Percentiles rank a stretch among this genome's conserved stretches.
These are phyloP conservation scores for Cynopterus brachyotis DNA, from an alignment of 2,113 vertebrate species.

Conservation along the genomic window DNA sequence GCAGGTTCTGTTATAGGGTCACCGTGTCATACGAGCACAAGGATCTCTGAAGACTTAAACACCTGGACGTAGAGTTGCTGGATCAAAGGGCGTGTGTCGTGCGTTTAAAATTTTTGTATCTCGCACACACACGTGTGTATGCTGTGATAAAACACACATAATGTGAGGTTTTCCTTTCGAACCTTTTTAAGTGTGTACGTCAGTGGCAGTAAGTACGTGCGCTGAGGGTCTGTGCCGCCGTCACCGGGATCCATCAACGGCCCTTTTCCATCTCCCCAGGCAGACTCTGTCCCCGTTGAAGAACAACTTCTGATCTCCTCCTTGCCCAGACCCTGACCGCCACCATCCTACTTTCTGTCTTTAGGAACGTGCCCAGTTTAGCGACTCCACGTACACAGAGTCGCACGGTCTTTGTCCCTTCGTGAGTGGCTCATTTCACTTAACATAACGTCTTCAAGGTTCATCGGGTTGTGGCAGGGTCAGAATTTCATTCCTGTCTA, in stretches of 20 bases:
- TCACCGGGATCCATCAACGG: neutral
- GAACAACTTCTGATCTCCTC: neutral
- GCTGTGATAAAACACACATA: neutral
- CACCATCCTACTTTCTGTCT: neutral
- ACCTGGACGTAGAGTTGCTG: neutral
- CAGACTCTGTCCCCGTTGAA: neutral
- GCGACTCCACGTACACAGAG: accelerated
- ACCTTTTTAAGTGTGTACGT: neutral
- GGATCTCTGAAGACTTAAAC: neutral
- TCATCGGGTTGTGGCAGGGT: neutral
- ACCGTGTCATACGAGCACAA: neutral
- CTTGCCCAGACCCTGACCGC: neutral
- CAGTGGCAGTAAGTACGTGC: neutral
- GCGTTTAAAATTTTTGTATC: neutral
- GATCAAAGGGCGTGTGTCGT: neutral
- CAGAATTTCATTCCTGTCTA: neutral
- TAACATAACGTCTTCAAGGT: neutral
- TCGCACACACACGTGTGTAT: neutral
- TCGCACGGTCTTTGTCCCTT: neutral
- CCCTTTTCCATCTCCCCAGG: neutral
- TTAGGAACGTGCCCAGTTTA: neutral
- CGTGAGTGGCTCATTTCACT: neutral
- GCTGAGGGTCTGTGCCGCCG: accelerated
- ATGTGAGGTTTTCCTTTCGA: neutral
- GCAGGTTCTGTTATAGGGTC: neutral